These are phyloP conservation scores for Pholis gunnellus DNA, from an alignment of 2,113 vertebrate genomes.

Conservation along the genomic window DNA sequence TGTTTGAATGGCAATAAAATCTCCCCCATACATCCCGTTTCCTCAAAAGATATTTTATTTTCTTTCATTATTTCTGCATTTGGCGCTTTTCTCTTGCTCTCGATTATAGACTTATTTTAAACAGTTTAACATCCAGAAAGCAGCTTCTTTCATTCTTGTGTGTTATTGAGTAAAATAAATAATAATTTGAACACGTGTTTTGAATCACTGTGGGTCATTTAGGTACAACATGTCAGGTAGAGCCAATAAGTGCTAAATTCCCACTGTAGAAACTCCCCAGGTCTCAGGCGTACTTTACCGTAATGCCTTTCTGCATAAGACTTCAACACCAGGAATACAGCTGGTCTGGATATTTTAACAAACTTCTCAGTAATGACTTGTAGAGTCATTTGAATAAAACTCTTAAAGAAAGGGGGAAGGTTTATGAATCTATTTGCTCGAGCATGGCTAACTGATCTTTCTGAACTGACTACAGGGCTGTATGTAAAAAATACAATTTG, in stretches of 20 bases:
- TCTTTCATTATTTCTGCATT: slow-evolving; percentile 8
- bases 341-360: slow-evolving; percentile 49
- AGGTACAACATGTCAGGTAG: slow-evolving; percentile 21
- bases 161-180: slow-evolving; percentile 8
- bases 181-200: slow-evolving; percentile 13
- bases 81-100: background rate
- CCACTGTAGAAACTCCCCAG: slow-evolving; percentile 67
- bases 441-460: slow-evolving; percentile 3
- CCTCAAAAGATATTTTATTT: slow-evolving; percentile 12
- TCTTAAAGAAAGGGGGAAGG: slow-evolving; percentile 7
- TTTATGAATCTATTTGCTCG: slow-evolving; percentile 26
- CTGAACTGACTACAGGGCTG: background rate
- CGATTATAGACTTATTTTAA: background rate
- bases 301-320: slow-evolving; percentile 30
- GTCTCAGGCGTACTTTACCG: slow-evolving; percentile 45
- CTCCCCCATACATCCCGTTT: slow-evolving; percentile 22
- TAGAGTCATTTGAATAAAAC: slow-evolving; percentile 30
- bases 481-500: background rate
- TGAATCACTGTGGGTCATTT: slow-evolving; percentile 40
- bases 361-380: slow-evolving; percentile 22
- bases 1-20: slow-evolving; percentile 42
- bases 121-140: background rate
- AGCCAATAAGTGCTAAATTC: slow-evolving; percentile 45
- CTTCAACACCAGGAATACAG: slow-evolving; percentile 11
- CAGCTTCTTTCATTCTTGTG: background rate